Evolutionary conservation across 1,140 invertebrate species (phyloP), one percentile per base, ranked within the genome.

Genomic region (Paracyclopina nana): DNA sequence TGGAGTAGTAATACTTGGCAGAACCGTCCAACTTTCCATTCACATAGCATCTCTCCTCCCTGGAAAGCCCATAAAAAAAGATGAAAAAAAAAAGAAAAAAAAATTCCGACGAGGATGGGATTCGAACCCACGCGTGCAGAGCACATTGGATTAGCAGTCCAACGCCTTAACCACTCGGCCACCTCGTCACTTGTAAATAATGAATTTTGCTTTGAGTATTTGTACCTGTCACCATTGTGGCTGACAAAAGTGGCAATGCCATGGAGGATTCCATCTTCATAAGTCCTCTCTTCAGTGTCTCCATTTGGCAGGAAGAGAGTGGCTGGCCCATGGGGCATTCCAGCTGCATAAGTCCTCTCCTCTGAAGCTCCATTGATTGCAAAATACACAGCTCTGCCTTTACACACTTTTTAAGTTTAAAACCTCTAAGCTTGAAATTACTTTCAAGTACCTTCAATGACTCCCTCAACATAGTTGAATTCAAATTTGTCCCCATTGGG

Each of bases 181-280:
- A n/a, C n/a, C n/a, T n/a, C n/a, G n/a, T n/a, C n/a, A n/a, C n/a
- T n/a, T n/a, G n/a, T n/a, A n/a, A n/a, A n/a, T n/a, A n/a, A n/a
- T n/a, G n/a, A n/a, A n/a, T n/a, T n/a, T n/a, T n/a, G n/a, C n/a
- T n/a, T n/a, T n/a, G n/a, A n/a, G n/a, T n/a, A n/a, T n/a, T n/a
- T 31, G 29, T 38, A 38, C 27, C 27, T 40, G 27, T 48, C 46
- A 2, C 46, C 46, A 48, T 14, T 48, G 24, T 29, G 24, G 6
- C 22, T 26, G 20, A 29, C n/a, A 26, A 48, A 48, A 27, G 46
- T 48, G n/a, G 46, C 46, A 6, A 28, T 48, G 2, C 46, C 46
- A 29, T 48, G 46, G 16, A 48, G 46, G 12, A 26, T 26, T n/a
- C 46, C 46, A 8, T 48, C 28, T n/a, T 48, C 46, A 30, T 48